Base-by-base conservation (phyloP, 2,888 invertebrate genomes). In the Callimorpha dominula region DNA sequence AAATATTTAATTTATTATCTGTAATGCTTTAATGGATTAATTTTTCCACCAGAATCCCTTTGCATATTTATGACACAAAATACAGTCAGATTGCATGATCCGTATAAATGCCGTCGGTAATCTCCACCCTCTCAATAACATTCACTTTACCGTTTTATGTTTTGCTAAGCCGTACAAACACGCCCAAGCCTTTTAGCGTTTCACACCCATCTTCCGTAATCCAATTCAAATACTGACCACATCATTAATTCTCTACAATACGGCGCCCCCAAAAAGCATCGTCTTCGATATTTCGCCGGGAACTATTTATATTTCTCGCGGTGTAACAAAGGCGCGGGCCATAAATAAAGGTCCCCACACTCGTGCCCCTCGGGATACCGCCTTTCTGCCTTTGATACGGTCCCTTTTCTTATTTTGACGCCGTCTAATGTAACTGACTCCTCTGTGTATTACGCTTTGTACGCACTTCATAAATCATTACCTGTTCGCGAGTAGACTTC, bases 231-330 rank as follows among this genome's bases (percentile, higher is more conserved):
- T 91, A 85, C 92, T 95, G 95, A 95, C 95, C 95, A 94, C 93
- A 91, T 95, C 95, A 95, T 95, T 95, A 95, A 95, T 95, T 95
- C 92, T 90, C 91, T 88, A 92, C 94, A 92, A 94, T 93, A 93
- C 93, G 90, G 88, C 94, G 90, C 95, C 94, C 95, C 91, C 92
- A 90, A 90, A 92, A 93, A 91, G 91, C 92, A 87, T 87, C 87
- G 87, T 86, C 88, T 89, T 87, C 92, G 91, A 93, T 94, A 93
- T 94, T 94, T 94, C 93, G 92, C 89, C 92, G 91, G 82, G 89
- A 92, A 95, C 95, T 95, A 95, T 95, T 95, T 95, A 95, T 95
- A 95, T 94, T 94, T 94, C 92, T 92, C 86, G 89, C 89, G 89
- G 86, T 86, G 89, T 89, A 94, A 95, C 95, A 95, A 95, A 94